Evolutionary conservation across 2,113 vertebrate species (phyloP).

Genomic region (Trogon melanurus): DNA sequence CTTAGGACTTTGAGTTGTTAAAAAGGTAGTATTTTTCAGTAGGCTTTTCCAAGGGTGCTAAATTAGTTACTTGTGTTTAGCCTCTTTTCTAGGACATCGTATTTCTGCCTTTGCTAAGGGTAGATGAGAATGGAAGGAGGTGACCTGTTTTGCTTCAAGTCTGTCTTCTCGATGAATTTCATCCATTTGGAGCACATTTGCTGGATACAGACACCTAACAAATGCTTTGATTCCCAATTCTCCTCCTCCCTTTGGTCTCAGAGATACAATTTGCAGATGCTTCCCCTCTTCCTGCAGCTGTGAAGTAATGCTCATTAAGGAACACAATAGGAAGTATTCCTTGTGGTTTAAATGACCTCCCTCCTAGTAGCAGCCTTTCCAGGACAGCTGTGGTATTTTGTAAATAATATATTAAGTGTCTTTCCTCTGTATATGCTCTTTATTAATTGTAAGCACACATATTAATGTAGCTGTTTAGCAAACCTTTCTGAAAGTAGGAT

Average conservation of each 20-base stretch:
- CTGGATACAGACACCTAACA: neutral
- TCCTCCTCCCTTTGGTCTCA: neutral
- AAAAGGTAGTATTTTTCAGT: neutral
- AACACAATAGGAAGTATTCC: slow-evolving; percentile 29
- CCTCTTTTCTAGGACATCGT: neutral
- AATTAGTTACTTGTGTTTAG: neutral
- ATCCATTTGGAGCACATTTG: neutral
- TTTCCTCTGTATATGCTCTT: neutral
- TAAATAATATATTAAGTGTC: neutral
- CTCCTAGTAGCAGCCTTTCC: neutral
- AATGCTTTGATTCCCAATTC: neutral
- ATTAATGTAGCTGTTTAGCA: neutral
- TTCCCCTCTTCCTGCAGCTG: slow-evolving; percentile 38
- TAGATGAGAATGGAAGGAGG: neutral
- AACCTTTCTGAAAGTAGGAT: neutral
- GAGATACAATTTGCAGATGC: slow-evolving; percentile 9
- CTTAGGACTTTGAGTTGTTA: neutral
- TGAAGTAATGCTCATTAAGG: slow-evolving; percentile 5
- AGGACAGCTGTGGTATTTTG: neutral
- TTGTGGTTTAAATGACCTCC: neutral
- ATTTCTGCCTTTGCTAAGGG: neutral
- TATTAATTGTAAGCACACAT: neutral
- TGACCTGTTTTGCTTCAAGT: neutral
- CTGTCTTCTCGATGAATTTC: neutral
- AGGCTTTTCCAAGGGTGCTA: neutral